Percentiles rank a stretch among this genome's conserved stretches.
These are phyloP conservation scores for Mustela erminea DNA, from an alignment of 2,797 vertebrate genomes.

Conservation along the genomic window DNA sequence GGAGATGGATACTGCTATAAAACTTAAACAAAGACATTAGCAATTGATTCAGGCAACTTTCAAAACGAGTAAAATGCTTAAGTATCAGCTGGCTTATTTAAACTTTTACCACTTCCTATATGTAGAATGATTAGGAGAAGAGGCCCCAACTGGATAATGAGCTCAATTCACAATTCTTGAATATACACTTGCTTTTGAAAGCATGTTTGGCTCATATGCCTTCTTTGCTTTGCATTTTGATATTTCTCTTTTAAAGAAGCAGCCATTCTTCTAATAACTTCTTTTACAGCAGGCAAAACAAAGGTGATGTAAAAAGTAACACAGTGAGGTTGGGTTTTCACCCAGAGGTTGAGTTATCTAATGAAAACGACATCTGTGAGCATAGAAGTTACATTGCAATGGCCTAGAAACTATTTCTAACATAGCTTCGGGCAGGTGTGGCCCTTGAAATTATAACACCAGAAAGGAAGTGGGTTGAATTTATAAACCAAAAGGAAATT, in stretches of 20 bases:
- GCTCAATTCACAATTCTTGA: neutral
- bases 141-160: neutral
- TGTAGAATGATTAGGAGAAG: neutral
- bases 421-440: neutral
- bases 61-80: conserved; percentile 26
- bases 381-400: neutral
- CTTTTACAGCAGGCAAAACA: neutral
- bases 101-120: conserved; percentile 72
- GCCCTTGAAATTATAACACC: neutral
- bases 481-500: conserved; percentile 41
- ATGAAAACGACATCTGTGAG: neutral
- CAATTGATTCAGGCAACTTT: conserved; percentile 39
- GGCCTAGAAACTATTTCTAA: neutral
- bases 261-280: neutral
- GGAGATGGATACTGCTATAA: conserved; percentile 81
- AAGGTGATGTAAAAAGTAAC: neutral
- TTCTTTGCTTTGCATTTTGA: neutral
- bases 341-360: neutral
- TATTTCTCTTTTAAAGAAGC: conserved; percentile 26
- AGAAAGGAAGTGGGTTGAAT: conserved; percentile 11
- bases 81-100: conserved; percentile 70
- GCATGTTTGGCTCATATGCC: neutral
- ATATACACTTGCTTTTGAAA: neutral
- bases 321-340: neutral
- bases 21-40: conserved; percentile 4